Base-by-base conservation (phyloP, 2,888 invertebrate genomes). In the Drosophila mimica region DNA sequence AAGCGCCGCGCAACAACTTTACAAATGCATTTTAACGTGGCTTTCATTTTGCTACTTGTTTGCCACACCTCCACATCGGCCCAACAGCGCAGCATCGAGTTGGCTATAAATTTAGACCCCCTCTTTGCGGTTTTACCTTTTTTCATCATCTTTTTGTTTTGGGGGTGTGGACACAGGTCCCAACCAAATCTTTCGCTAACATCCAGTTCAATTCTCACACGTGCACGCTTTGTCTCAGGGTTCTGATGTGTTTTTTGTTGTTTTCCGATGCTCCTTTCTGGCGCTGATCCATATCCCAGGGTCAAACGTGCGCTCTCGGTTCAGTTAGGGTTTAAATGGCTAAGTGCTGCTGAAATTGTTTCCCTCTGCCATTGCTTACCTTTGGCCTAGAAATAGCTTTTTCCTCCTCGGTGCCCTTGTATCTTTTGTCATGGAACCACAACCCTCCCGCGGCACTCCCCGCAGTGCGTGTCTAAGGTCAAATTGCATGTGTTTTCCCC, bases 341-440 rank as follows among this genome's bases (percentile, higher is more conserved):
- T 78, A 87, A 90, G 89, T 87, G 90, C 83, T 81, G 79, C 73
- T 74, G 72, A 90, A 87, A 87, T 90, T 86, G 86, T 90, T 89
- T 87, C 85, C 79, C 81, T 83, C 74, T 79, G 80, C 75, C 56
- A 60, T 74, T 67, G 69, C 64, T 71, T 73, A 86, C 79, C 74
- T 85, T 76, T 25, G 11, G 33, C 69, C 48, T 4, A 38, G 28
- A 69, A 57, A 65, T 36, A 28, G 31, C 15, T 56, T 65, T 73
- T 70, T 67, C 51, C 63, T 66, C 31, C 49, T 43, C 7, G 43
- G 28, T 59, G 54, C 51, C 65, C 64, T 57, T 51, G 54, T 56
- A 63, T 60, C 59, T 66, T 60, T 66, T 60, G 53, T 65, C 8
- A 49, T 43, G 11, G 17, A 28, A 11, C 53, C 48, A 4, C 33